A percentile compares a stretch with the other conserved stretches of the same genome.
phyloP scores from a whole-genome alignment of 2,797 vertebrate species.

The Pseudomugil gertrudae region DNA sequence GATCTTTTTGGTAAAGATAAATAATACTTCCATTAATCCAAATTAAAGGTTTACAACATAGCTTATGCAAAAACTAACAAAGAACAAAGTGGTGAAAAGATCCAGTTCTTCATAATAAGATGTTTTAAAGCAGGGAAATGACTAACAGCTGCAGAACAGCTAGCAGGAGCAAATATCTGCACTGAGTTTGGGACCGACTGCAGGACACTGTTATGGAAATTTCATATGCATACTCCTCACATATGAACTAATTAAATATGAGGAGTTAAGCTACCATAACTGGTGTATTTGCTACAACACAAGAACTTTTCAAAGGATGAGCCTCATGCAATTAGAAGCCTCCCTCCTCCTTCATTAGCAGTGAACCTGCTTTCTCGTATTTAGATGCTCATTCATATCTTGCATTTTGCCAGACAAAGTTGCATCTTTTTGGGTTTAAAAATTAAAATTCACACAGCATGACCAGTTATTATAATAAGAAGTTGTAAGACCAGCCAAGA shows the following conservation, averaged over 20 bases:
- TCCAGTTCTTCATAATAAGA: too few species aligned
- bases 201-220: too few species aligned
- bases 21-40: not conserved
- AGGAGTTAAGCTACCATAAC: too few species aligned
- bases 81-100: too few species aligned
- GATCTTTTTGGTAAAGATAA: not conserved
- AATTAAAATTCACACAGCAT: not conserved
- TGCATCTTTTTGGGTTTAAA: not conserved
- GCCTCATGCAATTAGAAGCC: not conserved
- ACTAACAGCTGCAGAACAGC: not conserved
- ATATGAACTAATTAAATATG: too few species aligned
- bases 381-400: not conserved
- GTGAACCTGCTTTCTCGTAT: not conserved
- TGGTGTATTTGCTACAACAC: too few species aligned
- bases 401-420: too few species aligned
- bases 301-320: too few species aligned
- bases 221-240: too few species aligned
- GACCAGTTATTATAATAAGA: not conserved
- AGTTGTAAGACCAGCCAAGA: not conserved
- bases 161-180: not conserved
- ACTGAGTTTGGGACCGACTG: not conserved
- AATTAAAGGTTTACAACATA: not conserved
- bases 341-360: not conserved
- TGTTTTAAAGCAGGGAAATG: too few species aligned
- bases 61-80: not conserved